Evolutionary conservation across 1,140 invertebrate species (phyloP), one percentile per base, ranked within the genome.

Genomic region (Penaeus vannamei): DNA sequence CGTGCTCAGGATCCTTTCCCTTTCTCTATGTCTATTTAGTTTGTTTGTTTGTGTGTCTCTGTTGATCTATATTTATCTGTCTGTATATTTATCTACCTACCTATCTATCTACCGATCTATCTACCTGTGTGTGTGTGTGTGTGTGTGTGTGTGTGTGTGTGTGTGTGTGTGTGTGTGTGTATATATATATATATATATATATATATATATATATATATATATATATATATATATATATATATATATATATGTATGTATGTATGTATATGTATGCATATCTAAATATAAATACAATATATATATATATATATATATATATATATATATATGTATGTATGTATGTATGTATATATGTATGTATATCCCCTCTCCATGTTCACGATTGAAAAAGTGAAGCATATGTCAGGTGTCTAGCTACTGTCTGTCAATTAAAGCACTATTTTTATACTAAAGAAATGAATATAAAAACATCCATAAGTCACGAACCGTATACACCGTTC

Each of bases 181-280:
- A 23, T 69, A 23, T 69, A 23, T 69, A 23, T 69, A 23, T 69
- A 69, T 69, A 23, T 69, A 69, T 69, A 23, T 69, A 69, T 69
- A 69, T 69, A 69, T 69, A 69, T 69, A 69, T 69, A 69, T 69
- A 69, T 69, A 69, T 69, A 69, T 69, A 69, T 69, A 69, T 69
- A 69, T 69, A 69, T 69, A 69, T 69, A 69, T 69, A 69, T 69
- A 69, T 69, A 69, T 69, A 69, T 69, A 69, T 69, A 69, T 69
- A 69, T 69, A 69, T 69, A 69, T 69, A 69, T 69, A 69, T 69
- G 23, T 69, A 69, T 69, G 23, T 69, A 69, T 69, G 22, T 69
- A 69, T 69, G 32, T 69, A 69, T 69, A 69, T 69, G 23, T 69
- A 69, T 69, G 23, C 23, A 1, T 23, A 17, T 4, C 8, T 23